phyloP scores from a whole-genome alignment of 2,797 vertebrate species.

The Zenarchopterus dispar region DNA sequence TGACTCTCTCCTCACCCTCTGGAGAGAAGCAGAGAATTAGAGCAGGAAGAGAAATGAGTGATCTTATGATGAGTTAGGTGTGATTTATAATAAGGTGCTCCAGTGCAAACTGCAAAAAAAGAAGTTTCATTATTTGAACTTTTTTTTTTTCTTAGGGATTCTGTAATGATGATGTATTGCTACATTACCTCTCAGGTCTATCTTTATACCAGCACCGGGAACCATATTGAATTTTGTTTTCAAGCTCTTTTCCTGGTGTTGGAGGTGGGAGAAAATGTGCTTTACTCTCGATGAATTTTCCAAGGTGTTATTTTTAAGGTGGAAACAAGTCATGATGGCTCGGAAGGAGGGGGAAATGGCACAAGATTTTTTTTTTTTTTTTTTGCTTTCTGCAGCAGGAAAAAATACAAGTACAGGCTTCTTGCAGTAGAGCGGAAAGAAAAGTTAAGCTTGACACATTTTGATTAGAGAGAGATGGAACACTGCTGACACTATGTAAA shows the following conservation, averaged over 20 bases:
- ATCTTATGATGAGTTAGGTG: constrained; percentile 47
- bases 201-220: constrained; percentile 50
- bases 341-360: constrained; percentile 2
- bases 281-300: constrained; percentile 26
- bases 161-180: constrained; percentile 74
- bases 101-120: constrained; percentile 50
- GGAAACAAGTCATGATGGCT: constrained; percentile 35
- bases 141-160: constrained; percentile 31
- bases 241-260: constrained; percentile 31
- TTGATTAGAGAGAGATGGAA: constrained; percentile 47
- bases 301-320: constrained; percentile 43
- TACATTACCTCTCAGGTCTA: constrained; percentile 51
- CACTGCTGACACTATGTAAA: constrained; percentile 42
- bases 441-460: constrained; percentile 49
- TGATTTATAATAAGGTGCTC: constrained; percentile 67
- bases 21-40: constrained; percentile 53
- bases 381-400: constrained; percentile 28
- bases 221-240: constrained; percentile 64
- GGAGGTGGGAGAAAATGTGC: constrained; percentile 25
- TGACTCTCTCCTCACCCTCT: constrained; percentile 44
- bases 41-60: constrained; percentile 46
- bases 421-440: constrained; percentile 1
- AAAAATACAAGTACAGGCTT: constrained; percentile 21
- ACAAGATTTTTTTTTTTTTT: constrained; percentile 12
- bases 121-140: constrained; percentile 54